Percentiles rank a stretch among this genome's conserved stretches.
Conservation (phyloP, 1,140 invertebrate species). For the Chironomus tepperi region DNA sequence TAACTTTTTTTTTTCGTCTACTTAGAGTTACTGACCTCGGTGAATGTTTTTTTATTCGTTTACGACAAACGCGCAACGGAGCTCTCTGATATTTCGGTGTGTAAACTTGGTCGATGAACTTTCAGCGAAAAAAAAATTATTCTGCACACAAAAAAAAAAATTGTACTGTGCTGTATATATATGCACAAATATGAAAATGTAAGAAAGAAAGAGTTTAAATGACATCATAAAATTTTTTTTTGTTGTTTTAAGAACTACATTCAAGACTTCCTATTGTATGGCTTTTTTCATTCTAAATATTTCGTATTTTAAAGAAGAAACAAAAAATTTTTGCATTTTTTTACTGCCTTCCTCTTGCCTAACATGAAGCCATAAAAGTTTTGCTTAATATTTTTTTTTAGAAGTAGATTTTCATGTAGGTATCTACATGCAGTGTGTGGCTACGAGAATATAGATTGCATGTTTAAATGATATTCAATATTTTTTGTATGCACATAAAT, state of each 20-base stretch:
- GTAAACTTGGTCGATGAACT: slow-evolving; percentile 8
- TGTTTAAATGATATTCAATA: no score
- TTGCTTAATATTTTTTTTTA: no score
- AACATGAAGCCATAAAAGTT: no score
- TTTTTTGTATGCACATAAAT: no score
- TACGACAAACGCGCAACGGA: neutral
- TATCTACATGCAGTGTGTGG: no score
- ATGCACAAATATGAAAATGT: neutral
- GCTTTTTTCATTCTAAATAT: neutral
- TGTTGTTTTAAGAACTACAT: neutral
- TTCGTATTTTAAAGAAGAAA: no score
- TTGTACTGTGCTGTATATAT: neutral
- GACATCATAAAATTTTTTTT: neutral
- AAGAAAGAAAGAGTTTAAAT: neutral
- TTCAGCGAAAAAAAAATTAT: neutral
- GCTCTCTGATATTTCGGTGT: slow-evolving; percentile 19
- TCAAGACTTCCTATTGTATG: neutral
- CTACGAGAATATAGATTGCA: no score
- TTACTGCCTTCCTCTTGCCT: no score
- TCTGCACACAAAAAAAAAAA: neutral
- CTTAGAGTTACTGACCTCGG: neutral
- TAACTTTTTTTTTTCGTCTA: neutral
- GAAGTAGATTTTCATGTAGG: no score
- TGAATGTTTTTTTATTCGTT: neutral
- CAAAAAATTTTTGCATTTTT: no score